These are phyloP conservation scores for Onychomys arenicola DNA, from an alignment of 2,797 vertebrate genomes.

Conservation along the genomic window DNA sequence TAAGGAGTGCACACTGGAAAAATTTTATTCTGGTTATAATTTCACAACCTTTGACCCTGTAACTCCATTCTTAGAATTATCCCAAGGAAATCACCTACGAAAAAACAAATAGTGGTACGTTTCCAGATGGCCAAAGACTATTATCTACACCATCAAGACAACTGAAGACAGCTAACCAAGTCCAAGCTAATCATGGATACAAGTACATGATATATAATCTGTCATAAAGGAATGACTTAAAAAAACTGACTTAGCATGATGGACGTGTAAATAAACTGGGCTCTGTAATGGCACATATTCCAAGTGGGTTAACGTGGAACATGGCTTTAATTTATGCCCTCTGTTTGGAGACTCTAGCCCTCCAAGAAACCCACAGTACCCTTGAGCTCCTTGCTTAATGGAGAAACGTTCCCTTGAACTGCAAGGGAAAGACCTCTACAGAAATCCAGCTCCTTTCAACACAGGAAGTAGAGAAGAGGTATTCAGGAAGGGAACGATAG, in stretches of 20 bases:
- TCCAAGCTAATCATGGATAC: conserved; percentile 48
- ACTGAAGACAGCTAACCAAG: conserved; percentile 10
- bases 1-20: conserved; percentile 39
- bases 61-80: conserved; percentile 59
- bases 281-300: conserved; percentile 36
- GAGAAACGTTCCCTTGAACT: conserved; percentile 2
- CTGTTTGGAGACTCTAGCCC: neutral
- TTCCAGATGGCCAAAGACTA: neutral
- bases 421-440: neutral
- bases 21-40: conserved; percentile 61
- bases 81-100: conserved; percentile 51
- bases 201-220: conserved; percentile 24
- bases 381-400: conserved; percentile 34
- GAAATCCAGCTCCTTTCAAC: conserved; percentile 30
- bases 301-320: conserved; percentile 23
- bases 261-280: neutral
- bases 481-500: neutral
- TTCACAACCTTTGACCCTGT: conserved; percentile 27
- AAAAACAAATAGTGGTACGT: conserved; percentile 12
- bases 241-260: neutral
- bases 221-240: conserved; percentile 48
- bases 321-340: conserved; percentile 46
- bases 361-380: neutral
- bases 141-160: conserved; percentile 16
- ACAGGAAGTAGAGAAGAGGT: neutral